Percentiles rank a stretch among this genome's conserved stretches.
These are phyloP conservation scores for Cotesia vestalis DNA, from an alignment of 1,140 invertebrate species.

Conservation along the genomic window DNA sequence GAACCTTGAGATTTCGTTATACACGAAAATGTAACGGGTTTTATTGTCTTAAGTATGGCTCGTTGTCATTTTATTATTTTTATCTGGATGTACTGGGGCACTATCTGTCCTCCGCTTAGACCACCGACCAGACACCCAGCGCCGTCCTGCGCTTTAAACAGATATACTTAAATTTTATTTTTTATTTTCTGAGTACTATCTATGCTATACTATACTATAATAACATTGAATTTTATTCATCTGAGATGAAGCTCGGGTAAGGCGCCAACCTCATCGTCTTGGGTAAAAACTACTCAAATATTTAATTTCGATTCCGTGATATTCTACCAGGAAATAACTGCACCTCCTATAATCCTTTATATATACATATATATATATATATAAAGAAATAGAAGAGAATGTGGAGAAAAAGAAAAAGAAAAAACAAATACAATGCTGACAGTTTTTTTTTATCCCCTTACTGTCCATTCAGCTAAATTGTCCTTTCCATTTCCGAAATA, in stretches of 20 bases:
- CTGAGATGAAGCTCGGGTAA: slow-evolving; percentile 2
- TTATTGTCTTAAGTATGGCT: slow-evolving; percentile 1
- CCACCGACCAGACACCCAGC: too few relatives aligned
- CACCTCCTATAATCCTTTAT: neutral
- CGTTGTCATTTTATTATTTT: neutral
- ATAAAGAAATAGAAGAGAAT: neutral
- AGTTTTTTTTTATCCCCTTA: slow-evolving; percentile 7
- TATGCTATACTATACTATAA: neutral
- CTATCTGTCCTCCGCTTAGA: neutral
- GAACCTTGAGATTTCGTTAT: slow-evolving; percentile 5
- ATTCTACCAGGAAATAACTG: slow-evolving; percentile 13
- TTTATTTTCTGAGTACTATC: too few relatives aligned
- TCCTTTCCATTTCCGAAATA: slow-evolving; percentile 24
- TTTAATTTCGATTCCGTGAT: slow-evolving; percentile 22
- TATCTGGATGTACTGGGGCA: neutral
- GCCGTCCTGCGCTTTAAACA: too few relatives aligned
- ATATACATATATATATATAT: neutral
- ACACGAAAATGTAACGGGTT: neutral
- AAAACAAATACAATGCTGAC: slow-evolving; percentile 4
- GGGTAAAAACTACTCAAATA: slow-evolving; percentile 20
- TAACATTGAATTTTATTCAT: slow-evolving; percentile 20
- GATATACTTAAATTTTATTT: too few relatives aligned
- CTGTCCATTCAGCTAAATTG: slow-evolving; percentile 25
- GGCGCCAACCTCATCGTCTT: slow-evolving; percentile 21
- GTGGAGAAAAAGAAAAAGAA: neutral